Evolutionary conservation across 2,797 vertebrate genomes (phyloP).

Genomic region (Hipposideros larvatus): DNA sequence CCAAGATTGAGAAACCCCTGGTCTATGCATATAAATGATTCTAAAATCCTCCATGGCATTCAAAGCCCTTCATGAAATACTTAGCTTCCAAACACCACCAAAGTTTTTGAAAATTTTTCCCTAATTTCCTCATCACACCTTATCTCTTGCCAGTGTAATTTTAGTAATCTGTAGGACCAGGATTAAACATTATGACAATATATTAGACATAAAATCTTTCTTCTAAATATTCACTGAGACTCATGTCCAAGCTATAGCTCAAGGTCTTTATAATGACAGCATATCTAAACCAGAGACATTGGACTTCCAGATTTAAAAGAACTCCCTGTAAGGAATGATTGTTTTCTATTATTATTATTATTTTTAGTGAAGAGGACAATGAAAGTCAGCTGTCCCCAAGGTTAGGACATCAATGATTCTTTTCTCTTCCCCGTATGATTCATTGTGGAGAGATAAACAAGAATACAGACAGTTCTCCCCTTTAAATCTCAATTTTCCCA

Average conservation of each 20-base stretch:
- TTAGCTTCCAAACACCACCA: rapidly evolving
- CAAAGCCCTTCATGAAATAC: neutral
- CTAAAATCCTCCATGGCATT: neutral
- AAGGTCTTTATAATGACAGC: neutral
- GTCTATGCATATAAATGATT: neutral
- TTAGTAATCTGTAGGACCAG: neutral
- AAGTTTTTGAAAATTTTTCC: neutral
- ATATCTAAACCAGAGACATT: neutral
- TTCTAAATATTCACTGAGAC: neutral
- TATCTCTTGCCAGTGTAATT: neutral
- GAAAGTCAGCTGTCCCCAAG: neutral
- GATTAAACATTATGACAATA: neutral
- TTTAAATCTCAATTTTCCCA: neutral
- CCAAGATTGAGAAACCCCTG: neutral
- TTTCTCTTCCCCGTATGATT: neutral
- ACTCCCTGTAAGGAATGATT: neutral
- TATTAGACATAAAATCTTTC: conserved; percentile 39
- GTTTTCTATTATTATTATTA: neutral
- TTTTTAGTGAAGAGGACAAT: neutral
- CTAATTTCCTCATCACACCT: neutral
- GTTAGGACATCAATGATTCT: neutral
- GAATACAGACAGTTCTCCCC: neutral
- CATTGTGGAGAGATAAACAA: neutral
- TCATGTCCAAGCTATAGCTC: neutral
- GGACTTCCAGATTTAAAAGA: neutral